These are phyloP conservation scores for Pteropus rufus DNA, from an alignment of 2,797 vertebrate genomes.

Conservation along the genomic window DNA sequence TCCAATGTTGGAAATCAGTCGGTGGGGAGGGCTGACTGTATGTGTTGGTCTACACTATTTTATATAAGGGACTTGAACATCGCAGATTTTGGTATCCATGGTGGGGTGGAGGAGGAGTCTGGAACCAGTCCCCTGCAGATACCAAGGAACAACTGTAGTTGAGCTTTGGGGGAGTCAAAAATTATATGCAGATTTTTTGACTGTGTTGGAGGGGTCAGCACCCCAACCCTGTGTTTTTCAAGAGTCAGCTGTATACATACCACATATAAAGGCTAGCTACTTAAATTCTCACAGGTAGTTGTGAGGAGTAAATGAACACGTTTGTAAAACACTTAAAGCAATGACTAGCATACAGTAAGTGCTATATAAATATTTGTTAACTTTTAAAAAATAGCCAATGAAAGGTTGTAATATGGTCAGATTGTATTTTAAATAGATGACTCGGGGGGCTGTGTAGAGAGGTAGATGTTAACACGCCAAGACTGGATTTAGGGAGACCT, in stretches of 20 bases:
- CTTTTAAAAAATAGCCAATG: not conserved
- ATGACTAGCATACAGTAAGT: not conserved
- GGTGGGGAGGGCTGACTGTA: not conserved
- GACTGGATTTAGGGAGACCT: not conserved
- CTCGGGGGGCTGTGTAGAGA: not conserved
- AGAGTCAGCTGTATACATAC: not conserved
- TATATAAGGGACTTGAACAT: not conserved
- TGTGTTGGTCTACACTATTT: not conserved
- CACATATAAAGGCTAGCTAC: not conserved
- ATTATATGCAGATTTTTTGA: not conserved
- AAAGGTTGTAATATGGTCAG: not conserved
- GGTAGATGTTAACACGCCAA: not conserved
- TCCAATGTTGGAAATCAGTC: not conserved
- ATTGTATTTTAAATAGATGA: not conserved
- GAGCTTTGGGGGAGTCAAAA: not conserved
- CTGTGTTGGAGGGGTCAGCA: not conserved
- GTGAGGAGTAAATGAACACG: conserved; percentile 11
- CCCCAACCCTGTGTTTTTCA: not conserved
- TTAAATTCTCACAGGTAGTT: not conserved
- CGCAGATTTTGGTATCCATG: too few relatives aligned
- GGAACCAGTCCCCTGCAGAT: not conserved
- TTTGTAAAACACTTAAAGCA: not conserved
- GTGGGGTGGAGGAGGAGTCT: too few relatives aligned
- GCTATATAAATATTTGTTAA: conserved; percentile 25
- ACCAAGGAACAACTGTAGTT: not conserved